Evolutionary conservation across 2,797 vertebrate species (phyloP).

Genomic region (Sebastes trivittatus): DNA sequence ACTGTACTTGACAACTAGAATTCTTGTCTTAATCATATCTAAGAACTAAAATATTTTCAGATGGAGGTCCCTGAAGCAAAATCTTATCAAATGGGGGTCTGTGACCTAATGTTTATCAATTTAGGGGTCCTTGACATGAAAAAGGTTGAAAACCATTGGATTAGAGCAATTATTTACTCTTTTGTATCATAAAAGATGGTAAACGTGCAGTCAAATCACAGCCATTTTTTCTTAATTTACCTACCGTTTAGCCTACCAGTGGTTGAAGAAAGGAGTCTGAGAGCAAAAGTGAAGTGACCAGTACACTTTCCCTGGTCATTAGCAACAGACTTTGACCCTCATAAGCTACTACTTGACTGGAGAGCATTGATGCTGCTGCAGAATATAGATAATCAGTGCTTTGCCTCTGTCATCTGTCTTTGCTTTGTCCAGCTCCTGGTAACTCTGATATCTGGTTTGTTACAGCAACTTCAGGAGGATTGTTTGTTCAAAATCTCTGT

Average conservation of each 20-base stretch:
- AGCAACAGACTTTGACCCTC: constrained; percentile 51
- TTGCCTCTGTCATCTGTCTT: background rate
- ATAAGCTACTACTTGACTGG: constrained; percentile 25
- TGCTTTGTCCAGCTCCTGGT: background rate
- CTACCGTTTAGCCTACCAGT: background rate
- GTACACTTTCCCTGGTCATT: constrained; percentile 22
- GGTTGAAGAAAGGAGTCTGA: background rate
- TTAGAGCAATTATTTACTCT: background rate
- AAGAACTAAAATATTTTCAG: too few species aligned
- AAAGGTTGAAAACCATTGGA: too few species aligned
- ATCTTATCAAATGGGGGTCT: too few species aligned
- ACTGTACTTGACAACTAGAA: too few species aligned
- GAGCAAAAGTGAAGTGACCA: constrained; percentile 19
- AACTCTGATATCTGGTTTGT: background rate
- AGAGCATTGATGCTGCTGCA: constrained; percentile 28
- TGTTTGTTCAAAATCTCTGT: background rate
- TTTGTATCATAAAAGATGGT: background rate
- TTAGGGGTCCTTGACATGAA: too few species aligned
- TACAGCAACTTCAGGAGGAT: background rate
- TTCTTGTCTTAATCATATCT: too few species aligned
- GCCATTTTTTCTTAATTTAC: background rate
- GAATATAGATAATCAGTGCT: constrained; percentile 11
- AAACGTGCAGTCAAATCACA: background rate
- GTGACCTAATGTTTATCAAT: too few species aligned
- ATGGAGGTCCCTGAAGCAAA: too few species aligned